phyloP scores from a whole-genome alignment of 2,888 invertebrate genomes.

The Amphipoea lucens region DNA sequence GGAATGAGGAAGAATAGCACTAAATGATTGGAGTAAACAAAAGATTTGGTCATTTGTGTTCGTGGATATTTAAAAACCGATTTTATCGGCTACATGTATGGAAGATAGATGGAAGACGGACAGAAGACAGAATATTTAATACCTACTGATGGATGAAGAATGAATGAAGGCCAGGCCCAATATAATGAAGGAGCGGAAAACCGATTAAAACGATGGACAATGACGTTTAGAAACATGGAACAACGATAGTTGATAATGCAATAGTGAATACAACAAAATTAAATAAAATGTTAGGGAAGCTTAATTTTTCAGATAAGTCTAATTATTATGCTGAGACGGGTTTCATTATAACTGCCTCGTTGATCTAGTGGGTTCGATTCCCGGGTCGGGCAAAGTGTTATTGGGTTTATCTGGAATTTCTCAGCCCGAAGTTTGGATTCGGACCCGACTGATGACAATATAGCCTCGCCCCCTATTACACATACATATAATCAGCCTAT shows the following conservation, averaged over 20 bases:
- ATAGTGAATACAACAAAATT: background rate
- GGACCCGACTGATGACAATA: background rate
- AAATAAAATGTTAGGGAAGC: background rate
- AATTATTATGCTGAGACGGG: background rate
- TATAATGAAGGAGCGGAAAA: background rate
- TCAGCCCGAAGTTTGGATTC: background rate
- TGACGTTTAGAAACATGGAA: background rate
- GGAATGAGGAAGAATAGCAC: conserved; percentile 1
- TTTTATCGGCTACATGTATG: background rate
- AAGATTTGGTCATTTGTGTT: conserved; percentile 6
- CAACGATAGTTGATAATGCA: background rate
- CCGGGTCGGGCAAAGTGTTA: background rate
- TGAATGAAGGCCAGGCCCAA: background rate
- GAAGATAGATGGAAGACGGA: background rate
- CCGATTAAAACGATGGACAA: background rate
- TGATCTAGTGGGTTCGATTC: background rate
- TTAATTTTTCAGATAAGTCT: background rate
- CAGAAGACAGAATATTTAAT: background rate
- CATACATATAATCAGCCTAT: too few relatives aligned
- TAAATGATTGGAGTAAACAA: conserved; percentile 2
- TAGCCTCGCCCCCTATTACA: background rate
- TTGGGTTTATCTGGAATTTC: background rate
- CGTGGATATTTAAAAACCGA: background rate
- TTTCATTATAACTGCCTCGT: background rate
- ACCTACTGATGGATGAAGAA: background rate